A percentile compares a stretch with the other conserved stretches of the same genome.
phyloP scores from a whole-genome alignment of 2,113 vertebrate genomes.

The Leptosomus discolor region DNA sequence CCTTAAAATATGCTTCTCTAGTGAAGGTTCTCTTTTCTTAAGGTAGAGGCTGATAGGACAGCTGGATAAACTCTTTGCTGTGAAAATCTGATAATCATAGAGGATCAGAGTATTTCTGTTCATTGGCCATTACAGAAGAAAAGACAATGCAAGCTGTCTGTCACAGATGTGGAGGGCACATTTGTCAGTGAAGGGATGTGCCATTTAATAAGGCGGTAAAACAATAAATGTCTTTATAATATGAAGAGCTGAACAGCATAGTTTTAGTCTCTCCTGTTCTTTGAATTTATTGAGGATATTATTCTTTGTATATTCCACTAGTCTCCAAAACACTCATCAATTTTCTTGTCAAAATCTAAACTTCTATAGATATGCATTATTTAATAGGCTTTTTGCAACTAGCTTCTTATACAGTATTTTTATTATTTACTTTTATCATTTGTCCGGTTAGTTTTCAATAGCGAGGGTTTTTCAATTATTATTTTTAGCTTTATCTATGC shows the following conservation, averaged over 20 bases:
- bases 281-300: background rate
- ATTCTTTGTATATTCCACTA: background rate
- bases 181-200: background rate
- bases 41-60: background rate
- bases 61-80: background rate
- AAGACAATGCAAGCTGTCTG: background rate
- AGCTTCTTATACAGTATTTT: background rate
- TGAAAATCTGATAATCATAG: background rate
- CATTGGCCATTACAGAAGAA: background rate
- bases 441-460: background rate
- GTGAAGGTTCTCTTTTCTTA: background rate
- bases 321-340: background rate
- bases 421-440: background rate
- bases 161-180: background rate
- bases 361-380: background rate
- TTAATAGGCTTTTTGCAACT: background rate
- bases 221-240: background rate
- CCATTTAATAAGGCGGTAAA: background rate
- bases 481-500: background rate
- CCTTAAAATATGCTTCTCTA: background rate
- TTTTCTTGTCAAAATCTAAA: background rate
- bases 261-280: background rate
- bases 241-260: background rate
- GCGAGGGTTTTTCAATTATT: background rate
- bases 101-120: background rate